Conservation (phyloP, 1,140 invertebrate species). For the Drosophila teissieri region DNA sequence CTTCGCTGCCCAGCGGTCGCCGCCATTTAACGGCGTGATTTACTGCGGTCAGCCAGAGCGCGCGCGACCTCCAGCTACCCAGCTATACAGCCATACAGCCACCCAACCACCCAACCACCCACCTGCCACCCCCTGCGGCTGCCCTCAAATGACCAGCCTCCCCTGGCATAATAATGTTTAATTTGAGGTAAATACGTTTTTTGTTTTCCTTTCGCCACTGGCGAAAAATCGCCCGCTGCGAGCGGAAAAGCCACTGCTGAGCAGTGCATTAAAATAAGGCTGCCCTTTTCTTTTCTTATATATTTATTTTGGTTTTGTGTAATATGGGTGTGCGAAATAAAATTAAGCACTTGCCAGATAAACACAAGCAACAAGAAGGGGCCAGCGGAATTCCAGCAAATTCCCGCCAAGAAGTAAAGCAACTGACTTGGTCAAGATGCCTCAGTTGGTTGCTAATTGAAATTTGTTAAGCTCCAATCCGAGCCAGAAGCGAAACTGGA, state of each 20-base stretch:
- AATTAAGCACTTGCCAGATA: conserved; percentile 48
- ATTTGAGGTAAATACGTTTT: conserved; percentile 83
- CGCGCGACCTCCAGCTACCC: conserved; percentile 28
- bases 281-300: not conserved
- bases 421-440: conserved; percentile 42
- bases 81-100: not conserved
- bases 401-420: conserved; percentile 11
- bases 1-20: conserved; percentile 56
- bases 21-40: conserved; percentile 83
- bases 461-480: conserved; percentile 66
- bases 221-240: conserved; percentile 43
- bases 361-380: not conserved
- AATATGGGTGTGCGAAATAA: conserved; percentile 39
- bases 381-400: not conserved
- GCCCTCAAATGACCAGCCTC: conserved; percentile 74
- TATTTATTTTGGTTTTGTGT: not conserved
- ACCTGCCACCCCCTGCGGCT: conserved; percentile 68
- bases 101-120: not conserved
- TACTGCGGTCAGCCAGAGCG: conserved; percentile 75
- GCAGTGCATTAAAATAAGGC: conserved; percentile 68
- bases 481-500: not conserved
- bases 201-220: conserved; percentile 29
- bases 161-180: conserved; percentile 80
- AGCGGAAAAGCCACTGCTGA: conserved; percentile 22
- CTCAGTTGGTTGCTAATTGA: conserved; percentile 62